These are phyloP conservation scores for Cassiopea xamachana DNA, from an alignment of 30 jellyfish, hydroid and myxozoan genomes.

Conservation along the genomic window DNA sequence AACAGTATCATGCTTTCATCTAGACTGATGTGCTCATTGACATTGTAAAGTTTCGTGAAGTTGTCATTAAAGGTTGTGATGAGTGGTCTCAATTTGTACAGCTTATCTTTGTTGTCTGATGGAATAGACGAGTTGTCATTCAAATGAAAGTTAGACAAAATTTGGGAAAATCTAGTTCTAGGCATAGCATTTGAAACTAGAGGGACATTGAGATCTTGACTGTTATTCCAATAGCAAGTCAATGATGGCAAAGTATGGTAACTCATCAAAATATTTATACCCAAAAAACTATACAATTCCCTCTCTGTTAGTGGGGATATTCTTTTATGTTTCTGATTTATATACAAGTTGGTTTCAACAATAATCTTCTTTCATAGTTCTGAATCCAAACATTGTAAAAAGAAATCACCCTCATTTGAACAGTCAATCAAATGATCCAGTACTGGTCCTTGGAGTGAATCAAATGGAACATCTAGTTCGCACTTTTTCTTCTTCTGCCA, in stretches of 20 bases:
- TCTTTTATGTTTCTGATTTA: slow-evolving; percentile 35
- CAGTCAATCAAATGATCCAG: background rate
- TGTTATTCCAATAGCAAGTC: slow-evolving; percentile 45
- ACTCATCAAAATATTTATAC: slow-evolving; percentile 56
- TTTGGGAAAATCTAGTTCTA: slow-evolving; percentile 18
- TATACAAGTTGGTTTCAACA: slow-evolving; percentile 26
- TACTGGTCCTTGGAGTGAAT: background rate
- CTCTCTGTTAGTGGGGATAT: background rate
- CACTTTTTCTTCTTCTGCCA: slow-evolving; percentile 24
- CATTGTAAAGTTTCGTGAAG: slow-evolving; percentile 67
- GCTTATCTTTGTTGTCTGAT: slow-evolving; percentile 15
- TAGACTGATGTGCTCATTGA: slow-evolving; percentile 43
- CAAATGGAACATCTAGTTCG: slow-evolving; percentile 18
- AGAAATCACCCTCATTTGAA: slow-evolving; percentile 31
- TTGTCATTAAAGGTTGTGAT: slow-evolving; percentile 57
- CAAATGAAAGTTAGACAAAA: slow-evolving; percentile 13
- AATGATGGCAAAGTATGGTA: slow-evolving; percentile 44
- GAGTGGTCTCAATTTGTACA: slow-evolving; percentile 66
- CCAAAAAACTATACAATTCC: slow-evolving; percentile 12
- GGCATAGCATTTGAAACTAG: slow-evolving; percentile 24
- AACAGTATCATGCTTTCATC: slow-evolving; percentile 87
- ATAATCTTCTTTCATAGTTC: slow-evolving; percentile 30
- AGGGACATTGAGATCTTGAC: slow-evolving; percentile 64
- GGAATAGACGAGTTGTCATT: slow-evolving; percentile 21
- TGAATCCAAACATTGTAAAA: slow-evolving; percentile 14